Conservation (phyloP, 2,888 invertebrate genomes). For the Leptura quadrifasciata region DNA sequence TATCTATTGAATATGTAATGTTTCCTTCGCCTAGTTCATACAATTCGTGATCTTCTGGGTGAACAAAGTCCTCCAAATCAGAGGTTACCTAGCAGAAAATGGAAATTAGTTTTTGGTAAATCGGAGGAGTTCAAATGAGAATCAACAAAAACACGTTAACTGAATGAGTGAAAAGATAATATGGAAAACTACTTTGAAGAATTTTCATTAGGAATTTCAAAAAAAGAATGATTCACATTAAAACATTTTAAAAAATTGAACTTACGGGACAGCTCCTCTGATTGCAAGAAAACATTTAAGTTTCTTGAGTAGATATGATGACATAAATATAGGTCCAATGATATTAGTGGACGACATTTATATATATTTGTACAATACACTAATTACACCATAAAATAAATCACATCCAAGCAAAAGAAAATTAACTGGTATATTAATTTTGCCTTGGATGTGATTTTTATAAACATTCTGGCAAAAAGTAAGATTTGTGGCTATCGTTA, state of each 20-base stretch:
- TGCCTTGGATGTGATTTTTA: constrained; percentile 36
- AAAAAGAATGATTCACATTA: constrained; percentile 51
- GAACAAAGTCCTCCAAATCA: constrained; percentile 49
- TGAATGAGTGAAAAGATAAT: constrained; percentile 26
- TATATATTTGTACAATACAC: background rate
- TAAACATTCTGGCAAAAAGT: constrained; percentile 27
- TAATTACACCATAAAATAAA: background rate
- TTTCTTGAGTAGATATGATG: constrained; percentile 55
- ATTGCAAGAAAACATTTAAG: constrained; percentile 60
- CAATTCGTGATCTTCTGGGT: constrained; percentile 54
- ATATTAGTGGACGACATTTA: background rate
- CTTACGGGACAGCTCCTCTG: constrained; percentile 55
- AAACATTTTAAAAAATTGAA: constrained; percentile 46
- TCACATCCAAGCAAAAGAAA: background rate
- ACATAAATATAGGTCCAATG: constrained; percentile 49
- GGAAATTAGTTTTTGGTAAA: constrained; percentile 28
- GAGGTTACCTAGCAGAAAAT: constrained; percentile 40
- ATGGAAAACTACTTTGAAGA: constrained; percentile 54
- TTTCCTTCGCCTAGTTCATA: constrained; percentile 44
- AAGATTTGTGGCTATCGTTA: constrained; percentile 29
- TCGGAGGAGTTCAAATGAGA: constrained; percentile 6
- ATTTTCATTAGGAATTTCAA: constrained; percentile 41
- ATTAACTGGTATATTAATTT: background rate
- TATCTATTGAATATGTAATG: constrained; percentile 41
- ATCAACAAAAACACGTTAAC: constrained; percentile 44